phyloP scores from a whole-genome alignment of 2,797 vertebrate genomes.

The Neoniphon sammara region DNA sequence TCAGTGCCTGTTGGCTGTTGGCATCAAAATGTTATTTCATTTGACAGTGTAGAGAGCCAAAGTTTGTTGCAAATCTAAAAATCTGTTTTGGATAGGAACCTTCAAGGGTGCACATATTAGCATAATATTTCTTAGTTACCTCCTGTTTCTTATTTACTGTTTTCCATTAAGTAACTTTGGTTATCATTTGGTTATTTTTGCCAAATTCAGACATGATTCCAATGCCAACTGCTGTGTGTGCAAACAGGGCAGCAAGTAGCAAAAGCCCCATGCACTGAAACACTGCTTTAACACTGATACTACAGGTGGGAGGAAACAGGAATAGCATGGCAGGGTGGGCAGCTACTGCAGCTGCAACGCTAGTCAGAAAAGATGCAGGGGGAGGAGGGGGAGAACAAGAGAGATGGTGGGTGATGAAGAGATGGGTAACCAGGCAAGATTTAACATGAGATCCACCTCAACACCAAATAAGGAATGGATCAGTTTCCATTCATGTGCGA shows the following conservation, averaged over 20 bases:
- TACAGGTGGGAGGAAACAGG: constrained; percentile 40
- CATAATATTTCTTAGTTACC: constrained; percentile 5
- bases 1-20: no score
- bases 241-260: constrained; percentile 4
- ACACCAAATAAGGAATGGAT: constrained; percentile 2
- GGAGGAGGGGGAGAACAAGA: background rate
- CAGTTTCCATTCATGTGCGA: constrained; percentile 10
- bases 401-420: no score
- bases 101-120: background rate
- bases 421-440: no score
- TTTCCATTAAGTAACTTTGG: background rate
- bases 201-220: constrained; percentile 15
- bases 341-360: background rate
- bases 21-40: no score
- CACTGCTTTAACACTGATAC: constrained; percentile 25
- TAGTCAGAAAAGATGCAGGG: constrained; percentile 13
- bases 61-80: background rate
- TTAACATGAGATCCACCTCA: background rate
- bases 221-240: constrained; percentile 14
- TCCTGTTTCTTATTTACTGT: background rate
- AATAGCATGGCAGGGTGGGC: constrained; percentile 22
- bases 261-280: constrained; percentile 3
- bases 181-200: constrained; percentile 1
- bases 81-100: background rate
- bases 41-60: no score